Evolutionary conservation across 2,113 vertebrate genomes (phyloP).

Genomic region (Erpornis zantholeuca): DNA sequence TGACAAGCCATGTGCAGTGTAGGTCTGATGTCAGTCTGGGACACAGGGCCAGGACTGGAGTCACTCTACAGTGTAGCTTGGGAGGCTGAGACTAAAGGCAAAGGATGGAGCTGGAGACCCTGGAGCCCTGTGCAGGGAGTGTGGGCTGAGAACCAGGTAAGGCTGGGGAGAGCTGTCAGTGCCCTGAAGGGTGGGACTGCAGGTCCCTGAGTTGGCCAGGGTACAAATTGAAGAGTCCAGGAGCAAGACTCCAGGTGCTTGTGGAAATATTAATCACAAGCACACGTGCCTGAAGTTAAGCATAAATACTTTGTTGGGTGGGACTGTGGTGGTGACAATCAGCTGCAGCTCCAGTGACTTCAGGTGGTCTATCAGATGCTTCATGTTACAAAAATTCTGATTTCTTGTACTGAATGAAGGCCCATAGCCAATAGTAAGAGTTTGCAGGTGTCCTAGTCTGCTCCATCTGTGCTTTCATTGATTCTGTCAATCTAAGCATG

Average conservation of each 20-base stretch:
- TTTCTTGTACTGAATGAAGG: neutral
- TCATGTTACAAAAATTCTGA: neutral
- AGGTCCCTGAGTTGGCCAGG: neutral
- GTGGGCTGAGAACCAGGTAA: neutral
- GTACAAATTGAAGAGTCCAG: neutral
- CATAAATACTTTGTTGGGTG: neutral
- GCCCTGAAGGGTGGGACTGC: neutral
- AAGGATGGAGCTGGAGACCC: neutral
- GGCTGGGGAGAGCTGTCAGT: neutral
- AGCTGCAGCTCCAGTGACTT: neutral
- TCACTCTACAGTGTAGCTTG: neutral
- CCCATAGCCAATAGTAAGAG: neutral
- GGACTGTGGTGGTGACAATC: neutral
- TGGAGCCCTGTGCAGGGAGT: neutral
- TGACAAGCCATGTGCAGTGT: rapidly evolving
- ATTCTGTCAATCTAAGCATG: conserved; percentile 15
- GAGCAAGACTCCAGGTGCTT: neutral
- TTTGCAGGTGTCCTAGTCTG: conserved; percentile 37
- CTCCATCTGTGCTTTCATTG: conserved; percentile 43
- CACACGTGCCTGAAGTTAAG: neutral
- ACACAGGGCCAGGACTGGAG: neutral
- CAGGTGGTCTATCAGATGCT: neutral
- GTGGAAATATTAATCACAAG: neutral
- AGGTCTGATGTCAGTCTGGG: neutral
- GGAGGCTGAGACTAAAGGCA: neutral